Percentiles rank a stretch among this genome's conserved stretches.
These are phyloP conservation scores for Aethina tumida DNA, from an alignment of 1,140 invertebrate species.

Conservation along the genomic window DNA sequence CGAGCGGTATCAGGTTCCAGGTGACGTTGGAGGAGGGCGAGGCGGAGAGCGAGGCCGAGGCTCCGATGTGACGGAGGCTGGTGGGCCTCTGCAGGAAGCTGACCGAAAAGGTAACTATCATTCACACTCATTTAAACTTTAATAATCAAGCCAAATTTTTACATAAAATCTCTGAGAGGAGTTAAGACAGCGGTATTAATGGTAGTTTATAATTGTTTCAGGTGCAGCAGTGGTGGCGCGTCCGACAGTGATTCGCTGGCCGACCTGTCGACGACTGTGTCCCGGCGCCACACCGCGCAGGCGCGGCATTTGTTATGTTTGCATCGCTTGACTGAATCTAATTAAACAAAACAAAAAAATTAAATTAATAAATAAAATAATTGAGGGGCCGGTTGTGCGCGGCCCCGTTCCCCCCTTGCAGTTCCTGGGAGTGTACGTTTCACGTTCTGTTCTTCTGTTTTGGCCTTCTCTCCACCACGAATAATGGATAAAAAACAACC, in stretches of 20 bases:
- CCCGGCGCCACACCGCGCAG: conserved; percentile 28
- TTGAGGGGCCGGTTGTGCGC: no score
- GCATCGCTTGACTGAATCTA: conserved; percentile 33
- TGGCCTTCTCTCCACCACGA: conserved; percentile 17
- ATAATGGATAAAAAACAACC: conserved; percentile 8
- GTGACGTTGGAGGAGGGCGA: conserved; percentile 79
- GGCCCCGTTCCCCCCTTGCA: conserved; percentile 17
- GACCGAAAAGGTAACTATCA: conserved; percentile 71
- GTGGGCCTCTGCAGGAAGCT: conserved; percentile 75
- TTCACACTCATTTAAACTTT: no score
- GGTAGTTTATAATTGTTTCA: no score
- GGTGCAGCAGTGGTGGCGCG: conserved; percentile 71
- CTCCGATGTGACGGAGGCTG: conserved; percentile 81
- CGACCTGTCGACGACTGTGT: conserved; percentile 16
- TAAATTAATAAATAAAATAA: no score
- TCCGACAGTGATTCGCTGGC: conserved; percentile 48
- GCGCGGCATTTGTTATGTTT: conserved; percentile 30
- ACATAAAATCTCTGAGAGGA: no score
- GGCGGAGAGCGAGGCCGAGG: conserved; percentile 49
- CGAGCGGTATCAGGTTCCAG: conserved; percentile 53
- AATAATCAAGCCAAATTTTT: no score
- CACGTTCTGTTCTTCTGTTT: conserved; percentile 16
- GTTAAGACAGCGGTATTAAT: no score
- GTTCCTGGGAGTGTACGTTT: conserved; percentile 24
- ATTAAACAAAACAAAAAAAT: no score